phyloP scores from a whole-genome alignment of 2,888 invertebrate species.

The Eristalis pertinax region DNA sequence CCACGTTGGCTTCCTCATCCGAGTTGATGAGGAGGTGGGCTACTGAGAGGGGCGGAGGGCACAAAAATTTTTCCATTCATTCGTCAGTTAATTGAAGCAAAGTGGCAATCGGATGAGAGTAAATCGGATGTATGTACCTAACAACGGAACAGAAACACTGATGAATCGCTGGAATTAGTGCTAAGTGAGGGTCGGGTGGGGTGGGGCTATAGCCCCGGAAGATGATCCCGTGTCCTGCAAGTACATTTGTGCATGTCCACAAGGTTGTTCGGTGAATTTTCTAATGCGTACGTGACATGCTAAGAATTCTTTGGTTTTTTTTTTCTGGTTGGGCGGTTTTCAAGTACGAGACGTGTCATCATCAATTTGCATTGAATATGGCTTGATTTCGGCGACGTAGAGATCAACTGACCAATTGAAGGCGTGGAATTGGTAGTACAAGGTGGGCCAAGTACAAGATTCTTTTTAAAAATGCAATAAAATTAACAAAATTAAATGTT shows the following conservation, averaged over 20 bases:
- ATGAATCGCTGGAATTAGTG: not conserved
- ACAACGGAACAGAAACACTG: not conserved
- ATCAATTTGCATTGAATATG: too few relatives aligned
- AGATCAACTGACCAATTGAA: too few relatives aligned
- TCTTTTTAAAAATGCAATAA: too few relatives aligned
- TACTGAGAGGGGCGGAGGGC: not conserved
- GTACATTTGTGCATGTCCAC: not conserved
- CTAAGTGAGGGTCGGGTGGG: not conserved
- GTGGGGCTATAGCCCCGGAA: not conserved
- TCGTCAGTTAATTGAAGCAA: conserved; percentile 32
- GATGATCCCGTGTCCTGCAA: not conserved
- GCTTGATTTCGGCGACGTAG: too few relatives aligned
- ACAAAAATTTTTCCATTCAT: conserved; percentile 21
- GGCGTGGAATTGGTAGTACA: too few relatives aligned
- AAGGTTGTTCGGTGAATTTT: not conserved
- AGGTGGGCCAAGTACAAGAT: too few relatives aligned
- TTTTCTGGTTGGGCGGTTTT: too few relatives aligned
- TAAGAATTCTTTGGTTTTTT: too few relatives aligned
- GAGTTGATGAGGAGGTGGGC: not conserved
- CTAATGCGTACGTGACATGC: not conserved
- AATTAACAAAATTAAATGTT: too few relatives aligned
- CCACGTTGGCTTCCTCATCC: conserved; percentile 4
- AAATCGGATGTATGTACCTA: not conserved
- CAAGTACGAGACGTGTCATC: too few relatives aligned
- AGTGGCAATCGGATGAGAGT: conserved; percentile 6